Base-by-base conservation (phyloP, 2,888 invertebrate species). In the Lithophane ornitopus region DNA sequence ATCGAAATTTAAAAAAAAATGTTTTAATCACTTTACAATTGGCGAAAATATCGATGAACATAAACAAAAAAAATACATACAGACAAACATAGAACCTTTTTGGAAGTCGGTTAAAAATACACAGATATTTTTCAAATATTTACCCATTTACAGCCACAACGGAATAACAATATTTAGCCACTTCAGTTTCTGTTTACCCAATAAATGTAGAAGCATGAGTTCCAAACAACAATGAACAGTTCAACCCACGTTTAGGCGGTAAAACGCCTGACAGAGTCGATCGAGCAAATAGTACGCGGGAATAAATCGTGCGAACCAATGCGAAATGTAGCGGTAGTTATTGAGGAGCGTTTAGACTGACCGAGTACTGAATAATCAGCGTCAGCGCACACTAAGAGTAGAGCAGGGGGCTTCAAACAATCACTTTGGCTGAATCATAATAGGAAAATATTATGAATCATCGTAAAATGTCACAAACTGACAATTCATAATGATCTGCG, bases 231-330 rank as follows among this genome's bases (percentile, higher is more conserved):
- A 81, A 76, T 85, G 82, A 81, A 87, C 74, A 78, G 76, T 86
- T 72, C 78, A 66, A 78, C 83, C 65, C 69, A 70, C 79, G 71
- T 78, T 81, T 79, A 79, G 76, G 65, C 62, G 74, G 77, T 59
- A 68, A 76, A 84, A 77, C 70, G 78, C 76, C 69, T 79, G 86
- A 77, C 78, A 69, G 72, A 80, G 66, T 78, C 81, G 78, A 76
- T 26, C 62, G 76, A 66, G 77, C 80, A 84, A 87, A 87, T 73
- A 82, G 74, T 74, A 82, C 77, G 74, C 34, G 67, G 62, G 73
- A 82, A 87, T 88, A 87, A 88, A 83, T 88, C 73, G 71, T 74
- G 62, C 69, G 54, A 63, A 74, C 78, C 58, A 78, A 78, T 73
- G 71, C 56, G 71, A 75, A 76, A 68, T 76, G 69, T 76, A 54